Conservation (phyloP, 2,797 vertebrate genomes). For the Coilia nasus region DNA sequence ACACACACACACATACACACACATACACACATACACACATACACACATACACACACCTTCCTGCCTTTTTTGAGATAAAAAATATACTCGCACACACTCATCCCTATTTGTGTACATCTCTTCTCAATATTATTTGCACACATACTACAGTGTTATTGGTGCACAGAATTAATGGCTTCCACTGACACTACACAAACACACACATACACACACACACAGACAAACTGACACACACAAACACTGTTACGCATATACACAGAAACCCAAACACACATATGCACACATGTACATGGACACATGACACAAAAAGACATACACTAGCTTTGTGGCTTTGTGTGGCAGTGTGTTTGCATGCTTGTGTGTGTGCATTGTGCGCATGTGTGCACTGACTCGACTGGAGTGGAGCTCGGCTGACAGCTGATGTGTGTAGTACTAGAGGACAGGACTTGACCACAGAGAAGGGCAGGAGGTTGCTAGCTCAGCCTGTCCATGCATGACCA, state of each 20-base stretch:
- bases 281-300: too few relatives aligned
- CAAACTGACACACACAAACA: neutral
- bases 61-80: neutral
- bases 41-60: neutral
- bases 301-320: neutral
- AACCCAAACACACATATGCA: neutral
- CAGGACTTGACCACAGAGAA: neutral
- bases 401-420: neutral
- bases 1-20: neutral
- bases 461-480: neutral
- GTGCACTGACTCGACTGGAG: conserved; percentile 37
- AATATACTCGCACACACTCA: neutral
- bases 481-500: neutral
- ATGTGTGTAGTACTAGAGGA: neutral
- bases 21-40: neutral
- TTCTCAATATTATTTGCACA: neutral
- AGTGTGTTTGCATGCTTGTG: neutral
- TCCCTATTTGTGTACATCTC: neutral
- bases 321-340: neutral
- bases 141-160: neutral
- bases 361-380: neutral
- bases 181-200: neutral
- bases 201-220: neutral
- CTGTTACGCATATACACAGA: neutral
- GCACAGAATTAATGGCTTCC: neutral